Evolutionary conservation across 2,888 invertebrate species (phyloP).

Genomic region (Lamellibrachia columna): DNA sequence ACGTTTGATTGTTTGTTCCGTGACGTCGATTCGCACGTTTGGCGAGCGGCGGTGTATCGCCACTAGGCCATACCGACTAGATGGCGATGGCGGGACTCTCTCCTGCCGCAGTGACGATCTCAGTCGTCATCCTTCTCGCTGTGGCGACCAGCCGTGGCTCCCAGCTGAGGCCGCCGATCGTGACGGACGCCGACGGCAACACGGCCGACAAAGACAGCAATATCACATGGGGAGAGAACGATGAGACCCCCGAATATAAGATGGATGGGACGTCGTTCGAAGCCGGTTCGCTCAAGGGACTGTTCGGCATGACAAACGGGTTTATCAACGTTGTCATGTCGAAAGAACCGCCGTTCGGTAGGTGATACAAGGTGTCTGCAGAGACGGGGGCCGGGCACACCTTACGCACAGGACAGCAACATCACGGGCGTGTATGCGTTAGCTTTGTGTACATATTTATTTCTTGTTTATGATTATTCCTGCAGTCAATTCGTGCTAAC

Average conservation of each 20-base stretch:
- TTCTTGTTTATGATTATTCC: too few relatives aligned
- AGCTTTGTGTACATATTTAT: not conserved
- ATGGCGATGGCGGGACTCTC: not conserved
- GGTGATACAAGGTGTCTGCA: not conserved
- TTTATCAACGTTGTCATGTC: not conserved
- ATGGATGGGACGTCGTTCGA: not conserved
- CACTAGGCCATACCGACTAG: not conserved
- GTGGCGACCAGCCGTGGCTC: not conserved
- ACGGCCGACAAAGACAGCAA: conserved; percentile 45
- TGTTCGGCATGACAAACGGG: not conserved
- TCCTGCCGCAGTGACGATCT: not conserved
- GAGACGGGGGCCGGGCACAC: not conserved
- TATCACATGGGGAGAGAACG: conserved; percentile 44
- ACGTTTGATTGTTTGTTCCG: too few relatives aligned
- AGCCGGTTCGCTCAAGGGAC: not conserved
- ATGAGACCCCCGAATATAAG: conserved; percentile 43
- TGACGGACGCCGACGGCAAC: conserved; percentile 47
- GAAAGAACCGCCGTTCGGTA: not conserved
- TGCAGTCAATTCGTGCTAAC: too few relatives aligned
- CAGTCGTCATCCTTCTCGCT: not conserved
- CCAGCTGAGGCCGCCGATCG: conserved; percentile 27
- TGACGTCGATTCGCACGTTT: too few relatives aligned
- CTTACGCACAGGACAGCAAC: not conserved
- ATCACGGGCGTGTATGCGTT: not conserved
- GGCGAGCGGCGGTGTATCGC: too few relatives aligned